Evolutionary conservation across 2,113 vertebrate genomes (phyloP).

Genomic region (Calidris pygmaea): DNA sequence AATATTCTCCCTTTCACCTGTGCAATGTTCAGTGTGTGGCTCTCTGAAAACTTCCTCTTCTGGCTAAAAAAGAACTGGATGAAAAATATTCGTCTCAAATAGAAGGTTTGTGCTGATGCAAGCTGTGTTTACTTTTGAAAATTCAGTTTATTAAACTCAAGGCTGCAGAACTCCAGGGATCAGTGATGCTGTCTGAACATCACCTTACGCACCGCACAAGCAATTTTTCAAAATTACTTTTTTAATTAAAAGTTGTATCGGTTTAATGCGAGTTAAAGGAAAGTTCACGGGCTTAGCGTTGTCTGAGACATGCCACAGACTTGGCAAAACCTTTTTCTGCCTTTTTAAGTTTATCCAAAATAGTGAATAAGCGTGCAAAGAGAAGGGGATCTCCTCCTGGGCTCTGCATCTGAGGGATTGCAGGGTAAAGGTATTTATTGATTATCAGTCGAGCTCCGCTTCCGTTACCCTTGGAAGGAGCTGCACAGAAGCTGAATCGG

Average conservation of each 20-base stretch:
- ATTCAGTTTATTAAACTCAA: slow-evolving; percentile 65
- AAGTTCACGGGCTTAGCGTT: slow-evolving; percentile 12
- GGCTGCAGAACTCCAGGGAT: slow-evolving; percentile 63
- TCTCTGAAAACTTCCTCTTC: neutral
- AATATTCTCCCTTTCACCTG: neutral
- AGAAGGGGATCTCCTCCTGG: neutral
- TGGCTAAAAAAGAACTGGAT: neutral
- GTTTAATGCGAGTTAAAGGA: slow-evolving; percentile 49
- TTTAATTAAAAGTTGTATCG: slow-evolving; percentile 71
- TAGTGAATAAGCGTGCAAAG: neutral
- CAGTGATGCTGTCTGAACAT: slow-evolving; percentile 51
- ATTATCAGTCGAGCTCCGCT: neutral
- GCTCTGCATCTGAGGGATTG: neutral
- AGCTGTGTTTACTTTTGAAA: slow-evolving; percentile 70
- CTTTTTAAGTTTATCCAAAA: neutral
- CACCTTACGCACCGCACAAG: slow-evolving; percentile 36
- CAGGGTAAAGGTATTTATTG: slow-evolving; percentile 3
- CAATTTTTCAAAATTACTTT: slow-evolving; percentile 68
- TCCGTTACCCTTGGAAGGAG: neutral
- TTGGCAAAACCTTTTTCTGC: neutral
- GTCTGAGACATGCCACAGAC: neutral
- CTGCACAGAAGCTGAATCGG: neutral
- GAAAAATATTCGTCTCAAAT: neutral
- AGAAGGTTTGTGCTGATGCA: slow-evolving; percentile 35
- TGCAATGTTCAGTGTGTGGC: neutral